Conservation (phyloP, 2,797 vertebrate species). For the Anguilla obscura region DNA sequence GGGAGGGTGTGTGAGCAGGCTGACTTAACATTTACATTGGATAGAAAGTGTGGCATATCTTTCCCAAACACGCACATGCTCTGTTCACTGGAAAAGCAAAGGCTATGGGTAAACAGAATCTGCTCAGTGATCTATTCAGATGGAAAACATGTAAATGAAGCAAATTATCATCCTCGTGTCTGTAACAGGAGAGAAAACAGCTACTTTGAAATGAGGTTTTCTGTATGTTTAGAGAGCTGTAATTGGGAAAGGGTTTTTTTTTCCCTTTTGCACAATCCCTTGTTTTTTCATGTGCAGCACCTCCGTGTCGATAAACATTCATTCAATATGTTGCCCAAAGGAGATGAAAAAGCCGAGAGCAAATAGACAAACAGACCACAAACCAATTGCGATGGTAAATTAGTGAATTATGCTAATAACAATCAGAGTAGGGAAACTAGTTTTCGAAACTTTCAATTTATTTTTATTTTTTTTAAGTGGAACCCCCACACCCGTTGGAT, state of each 20-base stretch:
- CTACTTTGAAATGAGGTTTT: slow-evolving; percentile 52
- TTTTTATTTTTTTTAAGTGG: slow-evolving; percentile 16
- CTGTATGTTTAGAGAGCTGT: slow-evolving; percentile 69
- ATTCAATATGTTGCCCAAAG: slow-evolving; percentile 79
- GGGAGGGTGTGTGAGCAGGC: slow-evolving; percentile 46
- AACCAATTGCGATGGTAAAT: slow-evolving; percentile 69
- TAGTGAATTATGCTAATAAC: slow-evolving; percentile 76
- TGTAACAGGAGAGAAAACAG: slow-evolving; percentile 61
- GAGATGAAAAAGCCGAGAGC: slow-evolving; percentile 74
- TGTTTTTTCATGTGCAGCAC: slow-evolving; percentile 72
- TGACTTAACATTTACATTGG: slow-evolving; percentile 54
- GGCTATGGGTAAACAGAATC: slow-evolving; percentile 60
- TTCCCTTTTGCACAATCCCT: slow-evolving; percentile 70
- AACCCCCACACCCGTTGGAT: neutral
- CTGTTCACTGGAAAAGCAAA: slow-evolving; percentile 41
- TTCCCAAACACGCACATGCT: slow-evolving; percentile 43
- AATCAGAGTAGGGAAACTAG: slow-evolving; percentile 70
- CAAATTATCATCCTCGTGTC: slow-evolving; percentile 64
- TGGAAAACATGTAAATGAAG: slow-evolving; percentile 67
- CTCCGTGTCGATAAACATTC: slow-evolving; percentile 74
- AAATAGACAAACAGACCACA: slow-evolving; percentile 75
- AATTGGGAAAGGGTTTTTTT: slow-evolving; percentile 70
- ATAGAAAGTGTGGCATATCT: slow-evolving; percentile 45
- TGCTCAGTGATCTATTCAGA: slow-evolving; percentile 64
- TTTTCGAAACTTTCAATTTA: slow-evolving; percentile 58